Conservation (phyloP, 1,140 invertebrate species). For the Amyelois transitella region DNA sequence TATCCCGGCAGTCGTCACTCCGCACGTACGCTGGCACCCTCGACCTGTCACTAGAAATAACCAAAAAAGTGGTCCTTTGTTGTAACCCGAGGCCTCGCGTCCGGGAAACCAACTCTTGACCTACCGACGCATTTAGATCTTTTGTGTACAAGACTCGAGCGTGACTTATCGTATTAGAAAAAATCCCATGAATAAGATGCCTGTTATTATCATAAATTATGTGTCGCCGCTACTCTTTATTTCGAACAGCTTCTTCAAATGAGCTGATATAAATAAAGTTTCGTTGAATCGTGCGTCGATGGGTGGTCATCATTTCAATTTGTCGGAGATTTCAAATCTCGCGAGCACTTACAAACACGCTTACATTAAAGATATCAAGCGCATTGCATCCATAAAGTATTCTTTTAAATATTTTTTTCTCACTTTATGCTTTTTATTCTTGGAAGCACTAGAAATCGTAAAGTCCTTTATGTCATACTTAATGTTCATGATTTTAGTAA, state of each 20-base stretch:
- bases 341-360: not conserved
- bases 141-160: constrained; percentile 48
- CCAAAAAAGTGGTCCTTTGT: constrained; percentile 49
- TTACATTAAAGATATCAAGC: not conserved
- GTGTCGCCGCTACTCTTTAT: constrained; percentile 17
- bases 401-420: too few relatives aligned
- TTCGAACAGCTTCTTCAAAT: constrained; percentile 7
- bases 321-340: not conserved
- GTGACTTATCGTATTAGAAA: constrained; percentile 48
- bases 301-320: constrained; percentile 13
- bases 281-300: constrained; percentile 9
- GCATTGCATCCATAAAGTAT: not conserved
- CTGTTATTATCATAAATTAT: constrained; percentile 42
- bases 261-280: constrained; percentile 21
- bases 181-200: constrained; percentile 42
- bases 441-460: too few relatives aligned
- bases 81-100: constrained; percentile 33
- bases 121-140: constrained; percentile 57
- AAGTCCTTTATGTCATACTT: too few relatives aligned
- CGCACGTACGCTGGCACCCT: constrained; percentile 20
- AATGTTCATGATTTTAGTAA: too few relatives aligned
- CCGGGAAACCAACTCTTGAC: constrained; percentile 61
- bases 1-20: constrained; percentile 1
- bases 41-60: constrained; percentile 40
- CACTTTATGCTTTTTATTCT: too few relatives aligned